phyloP scores from a whole-genome alignment of 2,888 invertebrate species.

The Nebria brevicollis region DNA sequence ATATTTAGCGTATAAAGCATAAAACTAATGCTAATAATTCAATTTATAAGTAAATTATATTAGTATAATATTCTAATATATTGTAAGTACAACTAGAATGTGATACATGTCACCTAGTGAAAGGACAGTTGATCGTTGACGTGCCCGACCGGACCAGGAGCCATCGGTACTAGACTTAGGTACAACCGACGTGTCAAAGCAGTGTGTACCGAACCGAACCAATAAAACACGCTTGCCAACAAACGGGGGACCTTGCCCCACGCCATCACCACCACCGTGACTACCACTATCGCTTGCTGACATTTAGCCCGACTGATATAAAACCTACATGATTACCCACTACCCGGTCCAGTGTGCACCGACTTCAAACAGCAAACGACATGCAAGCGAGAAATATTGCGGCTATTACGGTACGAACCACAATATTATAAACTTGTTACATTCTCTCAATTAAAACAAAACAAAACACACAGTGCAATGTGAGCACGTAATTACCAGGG shows the following conservation, averaged over 20 bases:
- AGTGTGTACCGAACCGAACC: conserved; percentile 8
- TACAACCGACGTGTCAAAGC: conserved; percentile 6
- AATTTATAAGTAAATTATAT: too few relatives aligned
- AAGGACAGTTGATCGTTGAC: not conserved
- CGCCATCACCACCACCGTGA: not conserved
- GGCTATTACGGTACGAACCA: conserved; percentile 33
- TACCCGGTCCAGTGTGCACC: conserved; percentile 50
- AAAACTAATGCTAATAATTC: too few relatives aligned
- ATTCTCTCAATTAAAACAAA: too few relatives aligned
- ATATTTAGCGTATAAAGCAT: too few relatives aligned
- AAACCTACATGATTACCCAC: conserved; percentile 48
- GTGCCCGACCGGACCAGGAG: conserved; percentile 10
- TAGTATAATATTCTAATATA: not conserved
- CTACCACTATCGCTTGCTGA: not conserved
- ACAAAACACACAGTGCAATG: too few relatives aligned
- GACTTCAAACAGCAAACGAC: conserved; percentile 22
- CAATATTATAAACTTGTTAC: not conserved
- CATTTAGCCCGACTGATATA: conserved; percentile 46
- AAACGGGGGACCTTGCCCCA: conserved; percentile 23
- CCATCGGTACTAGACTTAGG: not conserved
- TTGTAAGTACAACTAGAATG: not conserved
- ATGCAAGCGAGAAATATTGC: conserved; percentile 20
- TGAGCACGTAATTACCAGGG: too few relatives aligned
- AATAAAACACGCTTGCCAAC: conserved; percentile 18
- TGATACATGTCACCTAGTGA: conserved; percentile 4